Base-by-base conservation (phyloP, 2,888 invertebrate species). In the Spilarctia lutea region DNA sequence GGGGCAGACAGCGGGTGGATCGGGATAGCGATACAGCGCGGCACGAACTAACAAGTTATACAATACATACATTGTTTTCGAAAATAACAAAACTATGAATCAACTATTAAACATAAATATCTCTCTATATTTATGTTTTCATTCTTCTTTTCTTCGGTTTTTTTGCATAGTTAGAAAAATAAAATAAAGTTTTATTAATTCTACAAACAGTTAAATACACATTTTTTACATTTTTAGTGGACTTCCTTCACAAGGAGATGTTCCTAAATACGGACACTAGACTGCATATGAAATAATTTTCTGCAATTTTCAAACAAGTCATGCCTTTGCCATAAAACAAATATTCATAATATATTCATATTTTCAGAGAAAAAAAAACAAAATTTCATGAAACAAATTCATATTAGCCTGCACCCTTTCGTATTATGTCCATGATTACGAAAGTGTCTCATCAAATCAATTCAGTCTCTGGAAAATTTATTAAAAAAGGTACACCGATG, bases 391-490 rank as follows among this genome's bases (percentile, higher is more conserved):
- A 27, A 60, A 27, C 60, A 27, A 60, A 60, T 13, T 27, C 60
- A 60, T 60, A 60, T 60, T 60, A 60, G 60, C 16, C 30, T 0
- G 30, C 18, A 63, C 30, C 30, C 30, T 30, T 30, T 30, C 30
- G 30, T 30, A 63, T 35, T 52, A 27, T 65, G 2, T 52, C 30
- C 66, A 48, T 72, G 66, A 72, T 72, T 72, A 72, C 66, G 39
- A 71, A 72, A 52, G 52, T 66, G 72, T 72, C 65, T 52, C 65
- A 72, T 72, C 72, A 72, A 72, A 72, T 72, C 71, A 71, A 71
- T 65, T 65, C 72, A 52, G 52, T 39, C 35, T 27, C 72, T 66
- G 66, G 35, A n/a, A 66, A 72, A 66, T 72, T 72, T 66, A 72
- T 72, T 72, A 66, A 72, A 72, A 72, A 72, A 52, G 72, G 66